Conservation (phyloP, 2,113 vertebrate species). For the Macaca mulatta region DNA sequence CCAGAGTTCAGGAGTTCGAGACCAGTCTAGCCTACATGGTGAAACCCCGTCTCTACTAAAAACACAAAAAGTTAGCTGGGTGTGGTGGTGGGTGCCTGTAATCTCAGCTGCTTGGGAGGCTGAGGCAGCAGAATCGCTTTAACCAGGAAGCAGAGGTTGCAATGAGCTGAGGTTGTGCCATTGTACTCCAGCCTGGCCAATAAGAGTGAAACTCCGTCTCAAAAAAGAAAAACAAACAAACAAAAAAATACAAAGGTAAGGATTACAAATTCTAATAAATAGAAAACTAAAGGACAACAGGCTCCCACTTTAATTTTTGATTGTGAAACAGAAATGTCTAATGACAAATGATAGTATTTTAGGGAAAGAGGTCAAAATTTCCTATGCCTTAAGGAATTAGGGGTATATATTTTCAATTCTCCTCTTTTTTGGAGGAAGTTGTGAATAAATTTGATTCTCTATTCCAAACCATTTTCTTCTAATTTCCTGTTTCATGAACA, state of each 20-base stretch:
- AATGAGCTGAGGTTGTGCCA: too few relatives aligned
- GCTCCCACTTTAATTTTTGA: constrained; percentile 22
- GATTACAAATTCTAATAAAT: constrained; percentile 27
- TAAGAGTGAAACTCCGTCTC: too few relatives aligned
- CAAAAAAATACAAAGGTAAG: background rate
- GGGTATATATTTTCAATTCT: background rate
- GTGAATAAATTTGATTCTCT: constrained; percentile 1
- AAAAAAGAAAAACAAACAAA: too few relatives aligned
- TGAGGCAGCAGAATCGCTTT: too few relatives aligned
- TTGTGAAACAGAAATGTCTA: constrained; percentile 4
- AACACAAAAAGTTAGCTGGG: too few relatives aligned
- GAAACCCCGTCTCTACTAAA: too few relatives aligned
- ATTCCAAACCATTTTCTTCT: background rate
- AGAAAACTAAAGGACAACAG: constrained; percentile 43
- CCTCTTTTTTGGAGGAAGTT: background rate
- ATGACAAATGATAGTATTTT: background rate
- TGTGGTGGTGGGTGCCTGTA: too few relatives aligned
- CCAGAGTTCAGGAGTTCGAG: too few relatives aligned
- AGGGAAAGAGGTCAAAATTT: background rate
- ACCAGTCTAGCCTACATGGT: too few relatives aligned
- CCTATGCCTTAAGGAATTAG: background rate
- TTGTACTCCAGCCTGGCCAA: too few relatives aligned
- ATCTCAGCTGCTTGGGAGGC: too few relatives aligned
- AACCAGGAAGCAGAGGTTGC: too few relatives aligned
- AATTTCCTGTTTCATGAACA: background rate